Base-by-base conservation (phyloP, 2,888 invertebrate genomes). In the Smittia aterrima region DNA sequence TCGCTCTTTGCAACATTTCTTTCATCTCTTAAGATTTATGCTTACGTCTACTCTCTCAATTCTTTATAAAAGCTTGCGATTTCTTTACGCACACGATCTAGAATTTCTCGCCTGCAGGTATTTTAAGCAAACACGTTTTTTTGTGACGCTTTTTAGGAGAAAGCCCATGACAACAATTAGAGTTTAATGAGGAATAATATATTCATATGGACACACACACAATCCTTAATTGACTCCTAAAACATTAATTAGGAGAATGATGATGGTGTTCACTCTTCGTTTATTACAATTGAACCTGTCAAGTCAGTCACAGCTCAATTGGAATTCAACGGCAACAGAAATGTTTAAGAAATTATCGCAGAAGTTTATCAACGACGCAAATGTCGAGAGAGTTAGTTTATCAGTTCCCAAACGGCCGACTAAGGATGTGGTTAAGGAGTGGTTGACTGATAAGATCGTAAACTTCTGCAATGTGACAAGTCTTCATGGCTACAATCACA, bases 391-490 rank as follows among this genome's bases (percentile, higher is more conserved):
- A 22, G n/a, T n/a, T n/a, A n/a, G n/a, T n/a, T n/a, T 62, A 3
- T 11, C 32, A 18, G 22, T 27, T 6, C 38, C 38, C 1, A 62
- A 72, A 22, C 32, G 18, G 25, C 22, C 72, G 1, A 20, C 7
- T 1, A 72, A 62, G 54, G 40, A 72, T 22, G 25, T 62, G n/a
- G n/a, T 72, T 6, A 70, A 67, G 3, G 41, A 75, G 2, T 83
- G 83, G 82, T 78, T 83, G 20, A 62, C 75, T 7, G 78, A 79
- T 0, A 81, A 79, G 75, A 76, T 82, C 18, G 78, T 80, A 2
- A 86, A 89, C 77, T 91, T 90, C 81, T 90, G 90, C 77, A 84
- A 86, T 71, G 86, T 87, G 24, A 91, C 91, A 0, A 88, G 88
- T 76, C 81, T 91, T 71, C 91, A 91, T 78, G 91, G 91, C 0